Percentiles rank a stretch among this genome's conserved stretches.
phyloP scores from a whole-genome alignment of 35 echinoderm and acorn worm species.

The Heliocidaris erythrogramma region DNA sequence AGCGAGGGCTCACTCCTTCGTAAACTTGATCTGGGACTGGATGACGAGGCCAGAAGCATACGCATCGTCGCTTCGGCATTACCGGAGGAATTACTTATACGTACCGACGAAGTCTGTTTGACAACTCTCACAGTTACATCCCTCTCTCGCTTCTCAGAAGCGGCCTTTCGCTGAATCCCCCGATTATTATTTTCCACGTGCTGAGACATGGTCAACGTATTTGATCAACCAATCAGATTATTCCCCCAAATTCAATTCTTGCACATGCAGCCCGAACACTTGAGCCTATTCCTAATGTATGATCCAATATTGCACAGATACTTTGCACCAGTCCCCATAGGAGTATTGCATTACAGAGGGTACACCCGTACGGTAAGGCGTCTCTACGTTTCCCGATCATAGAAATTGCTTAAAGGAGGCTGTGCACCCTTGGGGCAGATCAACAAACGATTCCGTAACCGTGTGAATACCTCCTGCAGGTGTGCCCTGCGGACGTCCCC shows the following conservation, averaged over 20 bases:
- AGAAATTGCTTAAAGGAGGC: not conserved
- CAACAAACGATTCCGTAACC: not conserved
- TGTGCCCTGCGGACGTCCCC: not conserved
- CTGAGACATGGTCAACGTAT: not conserved
- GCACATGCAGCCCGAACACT: not conserved
- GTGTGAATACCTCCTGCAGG: not conserved
- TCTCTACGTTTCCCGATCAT: not conserved
- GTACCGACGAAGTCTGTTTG: constrained; percentile 49
- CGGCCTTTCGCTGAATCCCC: constrained; percentile 54
- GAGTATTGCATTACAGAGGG: constrained; percentile 1
- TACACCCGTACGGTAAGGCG: not conserved
- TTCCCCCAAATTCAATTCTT: not conserved
- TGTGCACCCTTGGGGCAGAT: not conserved
- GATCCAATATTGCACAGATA: constrained; percentile 47
- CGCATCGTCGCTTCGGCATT: constrained; percentile 61
- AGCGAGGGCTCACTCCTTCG: constrained; percentile 49
- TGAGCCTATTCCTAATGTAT: constrained; percentile 22
- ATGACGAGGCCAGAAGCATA: constrained; percentile 51
- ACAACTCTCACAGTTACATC: constrained; percentile 47
- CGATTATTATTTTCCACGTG: constrained; percentile 42
- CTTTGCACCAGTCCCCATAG: not conserved
- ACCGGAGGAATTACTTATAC: constrained; percentile 22
- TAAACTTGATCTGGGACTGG: constrained; percentile 45
- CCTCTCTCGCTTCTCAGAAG: constrained; percentile 64
- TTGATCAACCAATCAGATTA: not conserved